Evolutionary conservation across 2,797 vertebrate genomes (phyloP).

Genomic region (Arremon brunneinucha): DNA sequence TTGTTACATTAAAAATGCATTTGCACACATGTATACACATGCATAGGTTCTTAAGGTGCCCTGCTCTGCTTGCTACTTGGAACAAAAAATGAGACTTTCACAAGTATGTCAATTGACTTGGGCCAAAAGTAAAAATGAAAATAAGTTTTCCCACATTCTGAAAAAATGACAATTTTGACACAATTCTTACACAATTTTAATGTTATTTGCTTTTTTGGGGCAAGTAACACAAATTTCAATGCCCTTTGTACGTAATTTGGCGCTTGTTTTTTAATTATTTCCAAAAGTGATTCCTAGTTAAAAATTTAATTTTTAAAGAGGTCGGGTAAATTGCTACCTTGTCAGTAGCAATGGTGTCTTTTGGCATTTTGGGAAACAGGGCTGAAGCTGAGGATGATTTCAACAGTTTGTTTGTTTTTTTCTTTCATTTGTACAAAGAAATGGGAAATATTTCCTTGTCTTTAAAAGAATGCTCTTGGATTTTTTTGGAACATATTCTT

Average conservation of each 20-base stretch:
- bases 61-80: not conserved
- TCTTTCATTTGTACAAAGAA: not conserved
- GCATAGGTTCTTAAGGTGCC: not conserved
- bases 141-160: not conserved
- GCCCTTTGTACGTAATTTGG: fast-evolving
- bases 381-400: not conserved
- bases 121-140: not conserved
- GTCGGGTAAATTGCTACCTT: fast-evolving
- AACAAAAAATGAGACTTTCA: not conserved
- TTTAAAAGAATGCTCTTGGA: not conserved
- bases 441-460: not conserved
- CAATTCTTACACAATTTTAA: not conserved
- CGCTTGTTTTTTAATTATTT: fast-evolving
- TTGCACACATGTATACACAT: fast-evolving
- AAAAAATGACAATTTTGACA: not conserved
- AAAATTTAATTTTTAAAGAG: not conserved
- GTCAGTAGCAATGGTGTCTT: not conserved
- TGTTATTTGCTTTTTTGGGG: not conserved
- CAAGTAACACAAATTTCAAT: not conserved
- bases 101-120: not conserved
- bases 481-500: not conserved
- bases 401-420: fast-evolving
- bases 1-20: fast-evolving
- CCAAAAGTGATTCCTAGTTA: not conserved
- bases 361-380: not conserved